Evolutionary conservation across 1,140 invertebrate genomes (phyloP), one percentile per base, ranked within the genome.

Genomic region (Cyphomyrmex costatus): DNA sequence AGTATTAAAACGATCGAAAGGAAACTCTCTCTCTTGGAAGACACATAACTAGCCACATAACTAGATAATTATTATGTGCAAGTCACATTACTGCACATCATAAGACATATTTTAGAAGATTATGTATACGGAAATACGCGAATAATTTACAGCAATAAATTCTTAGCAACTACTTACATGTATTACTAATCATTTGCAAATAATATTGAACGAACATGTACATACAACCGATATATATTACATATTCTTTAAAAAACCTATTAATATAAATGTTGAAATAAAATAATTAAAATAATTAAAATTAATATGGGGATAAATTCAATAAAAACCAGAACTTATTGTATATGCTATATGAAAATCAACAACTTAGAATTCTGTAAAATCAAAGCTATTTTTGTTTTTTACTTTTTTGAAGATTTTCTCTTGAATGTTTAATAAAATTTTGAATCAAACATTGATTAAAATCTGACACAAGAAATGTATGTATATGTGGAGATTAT

Each of bases 141-240:
- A 73, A 73, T 73, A 73, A 73, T 73, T 19, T 30, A n/a, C 30
- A 33, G 16, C 19, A 24, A 73, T 73, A 27, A 30, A 56, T 73
- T 53, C 27, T 60, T 36, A 60, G 33, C 7, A 16, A 21, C 19
- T 76, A 49, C 46, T 49, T 46, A 4, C 10, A 12, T 46, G 2
- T 46, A 46, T 46, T 46, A 6, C 33, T 6, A 36, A 36, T 36
- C 6, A 36, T 36, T 36, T 36, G 33, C 33, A 36, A 42, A 42
- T 42, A 42, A 42, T 42, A 42, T 42, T 42, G 1, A 42, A 42
- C 36, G 7, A 42, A 42, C 8, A 10, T 42, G 8, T 42, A 42
- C 8, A 42, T 42, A 42, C 36, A 42, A 10, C 7, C 36, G 36
- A 42, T 42, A 36, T 36, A 42, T 2, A 42, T 42, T 42, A 42